phyloP scores from a whole-genome alignment of 37 sponge, comb jelly and placozoan species.

The Spongia lamella region DNA sequence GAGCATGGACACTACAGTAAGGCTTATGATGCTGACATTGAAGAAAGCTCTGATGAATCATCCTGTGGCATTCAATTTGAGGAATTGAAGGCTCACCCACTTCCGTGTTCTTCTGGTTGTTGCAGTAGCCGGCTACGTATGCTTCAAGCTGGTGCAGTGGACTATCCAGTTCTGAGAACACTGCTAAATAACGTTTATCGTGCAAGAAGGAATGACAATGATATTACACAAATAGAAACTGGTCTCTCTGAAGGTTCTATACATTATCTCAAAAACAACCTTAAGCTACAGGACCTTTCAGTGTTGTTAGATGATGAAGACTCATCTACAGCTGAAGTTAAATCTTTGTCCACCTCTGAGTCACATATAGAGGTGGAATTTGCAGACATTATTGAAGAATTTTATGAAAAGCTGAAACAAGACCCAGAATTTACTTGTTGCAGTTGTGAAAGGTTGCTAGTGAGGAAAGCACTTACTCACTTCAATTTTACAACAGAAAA shows the following conservation, averaged over 20 bases:
- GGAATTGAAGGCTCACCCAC: slow-evolving; percentile 11
- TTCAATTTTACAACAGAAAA: slow-evolving; percentile 12
- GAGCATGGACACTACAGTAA: no score
- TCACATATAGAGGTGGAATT: not conserved
- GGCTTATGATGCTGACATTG: no score
- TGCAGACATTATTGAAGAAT: slow-evolving; percentile 22
- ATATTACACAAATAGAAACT: not conserved
- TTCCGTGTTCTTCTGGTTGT: not conserved
- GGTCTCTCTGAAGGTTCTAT: slow-evolving; percentile 8
- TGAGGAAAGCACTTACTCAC: slow-evolving; percentile 16
- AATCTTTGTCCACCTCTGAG: slow-evolving; percentile 7
- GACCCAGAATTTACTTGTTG: slow-evolving; percentile 48
- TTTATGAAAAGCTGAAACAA: slow-evolving; percentile 18
- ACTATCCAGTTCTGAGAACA: slow-evolving; percentile 3
- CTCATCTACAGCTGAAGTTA: not conserved
- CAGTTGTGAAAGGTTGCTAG: slow-evolving; percentile 40
- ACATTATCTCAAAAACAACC: no score
- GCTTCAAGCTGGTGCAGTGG: slow-evolving; percentile 2
- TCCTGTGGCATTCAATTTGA: no score
- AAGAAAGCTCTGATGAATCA: no score
- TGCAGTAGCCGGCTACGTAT: slow-evolving; percentile 1
- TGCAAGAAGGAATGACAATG: not conserved
- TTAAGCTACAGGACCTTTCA: not conserved
- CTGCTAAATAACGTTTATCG: not conserved
- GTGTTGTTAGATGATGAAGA: not conserved